Conservation (phyloP, 2,888 invertebrate genomes). For the Ophion costatus region DNA sequence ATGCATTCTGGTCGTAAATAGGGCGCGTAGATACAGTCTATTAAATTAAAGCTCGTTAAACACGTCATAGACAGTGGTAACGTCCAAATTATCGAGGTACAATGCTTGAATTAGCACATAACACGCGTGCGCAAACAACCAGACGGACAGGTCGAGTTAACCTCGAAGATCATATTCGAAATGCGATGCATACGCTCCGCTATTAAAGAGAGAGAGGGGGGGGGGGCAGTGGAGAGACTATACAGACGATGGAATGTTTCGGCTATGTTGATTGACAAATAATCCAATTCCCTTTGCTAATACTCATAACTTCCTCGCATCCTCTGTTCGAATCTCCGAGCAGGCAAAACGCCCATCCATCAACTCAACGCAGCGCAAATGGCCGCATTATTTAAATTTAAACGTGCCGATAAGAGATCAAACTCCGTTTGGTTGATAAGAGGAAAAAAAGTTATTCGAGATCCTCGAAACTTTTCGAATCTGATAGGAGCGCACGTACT, state of each 20-base stretch:
- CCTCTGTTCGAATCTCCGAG: neutral
- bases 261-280: conserved; percentile 36
- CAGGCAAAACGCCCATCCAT: neutral
- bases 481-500: neutral
- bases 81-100: conserved; percentile 62
- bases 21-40: conserved; percentile 51
- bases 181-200: conserved; percentile 17
- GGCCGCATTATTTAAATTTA: neutral
- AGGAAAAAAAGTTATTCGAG: neutral
- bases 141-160: conserved; percentile 1
- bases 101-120: conserved; percentile 19
- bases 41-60: conserved; percentile 64
- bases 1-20: conserved; percentile 39
- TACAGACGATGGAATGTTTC: neutral
- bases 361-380: neutral
- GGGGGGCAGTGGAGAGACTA: neutral
- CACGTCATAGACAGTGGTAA: conserved; percentile 57
- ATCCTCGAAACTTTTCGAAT: neutral
- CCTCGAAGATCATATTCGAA: conserved; percentile 49
- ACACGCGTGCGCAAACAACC: conserved; percentile 5
- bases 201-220: neutral
- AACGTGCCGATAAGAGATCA: neutral
- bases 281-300: conserved; percentile 27
- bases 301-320: neutral
- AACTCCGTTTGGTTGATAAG: neutral